Conservation (phyloP, 2,113 vertebrate species). For the Phylloscopus trochiloides region DNA sequence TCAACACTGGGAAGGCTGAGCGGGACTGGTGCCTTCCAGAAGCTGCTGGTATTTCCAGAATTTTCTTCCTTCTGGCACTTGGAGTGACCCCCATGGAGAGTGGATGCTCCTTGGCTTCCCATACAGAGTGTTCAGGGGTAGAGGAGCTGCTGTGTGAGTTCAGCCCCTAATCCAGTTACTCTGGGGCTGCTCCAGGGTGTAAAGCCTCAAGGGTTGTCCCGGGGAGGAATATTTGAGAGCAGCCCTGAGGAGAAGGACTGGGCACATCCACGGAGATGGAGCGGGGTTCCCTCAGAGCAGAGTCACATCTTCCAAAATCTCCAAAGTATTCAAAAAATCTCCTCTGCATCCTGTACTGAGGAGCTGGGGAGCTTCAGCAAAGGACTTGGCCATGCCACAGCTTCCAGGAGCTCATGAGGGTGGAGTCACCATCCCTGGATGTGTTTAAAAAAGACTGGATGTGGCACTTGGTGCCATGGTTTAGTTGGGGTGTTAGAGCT, state of each 20-base stretch:
- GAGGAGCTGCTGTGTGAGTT: neutral
- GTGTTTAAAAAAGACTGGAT: no score
- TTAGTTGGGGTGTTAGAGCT: no score
- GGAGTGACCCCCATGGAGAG: accelerated
- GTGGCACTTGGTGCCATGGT: no score
- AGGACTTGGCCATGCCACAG: accelerated
- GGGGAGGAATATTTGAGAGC: neutral
- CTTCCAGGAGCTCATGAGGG: neutral
- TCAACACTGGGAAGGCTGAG: neutral
- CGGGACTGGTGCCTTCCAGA: neutral
- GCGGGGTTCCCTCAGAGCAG: neutral
- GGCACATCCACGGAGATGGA: neutral
- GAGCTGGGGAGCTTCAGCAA: neutral
- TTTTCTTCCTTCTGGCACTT: neutral
- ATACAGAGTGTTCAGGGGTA: accelerated
- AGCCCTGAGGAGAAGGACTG: neutral
- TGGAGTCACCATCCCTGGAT: no score
- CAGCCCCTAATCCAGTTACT: neutral
- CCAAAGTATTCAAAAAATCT: neutral
- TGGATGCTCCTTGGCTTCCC: accelerated
- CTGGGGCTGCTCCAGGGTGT: accelerated
- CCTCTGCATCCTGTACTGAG: neutral
- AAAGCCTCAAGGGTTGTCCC: neutral
- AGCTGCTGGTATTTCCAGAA: neutral
- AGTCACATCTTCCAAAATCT: neutral